Conservation (phyloP, 2,113 vertebrate genomes). For the Probosciger aterrimus region DNA sequence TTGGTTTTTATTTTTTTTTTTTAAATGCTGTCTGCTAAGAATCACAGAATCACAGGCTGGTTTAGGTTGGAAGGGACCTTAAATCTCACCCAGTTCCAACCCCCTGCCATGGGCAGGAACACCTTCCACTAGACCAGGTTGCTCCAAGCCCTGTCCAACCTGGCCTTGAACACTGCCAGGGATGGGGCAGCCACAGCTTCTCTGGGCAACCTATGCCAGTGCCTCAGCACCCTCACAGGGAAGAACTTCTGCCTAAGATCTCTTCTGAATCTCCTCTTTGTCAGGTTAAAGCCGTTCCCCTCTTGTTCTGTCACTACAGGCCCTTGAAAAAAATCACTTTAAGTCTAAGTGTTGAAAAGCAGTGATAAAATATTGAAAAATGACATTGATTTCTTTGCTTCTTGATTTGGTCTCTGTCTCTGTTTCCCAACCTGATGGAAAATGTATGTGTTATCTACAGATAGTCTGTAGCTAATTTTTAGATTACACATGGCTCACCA, state of each 20-base stretch:
- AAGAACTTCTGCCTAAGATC: background rate
- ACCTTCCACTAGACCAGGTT: background rate
- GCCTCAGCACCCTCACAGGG: background rate
- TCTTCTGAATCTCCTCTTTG: background rate
- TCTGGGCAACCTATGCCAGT: background rate
- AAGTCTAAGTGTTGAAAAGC: background rate
- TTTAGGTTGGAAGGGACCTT: background rate
- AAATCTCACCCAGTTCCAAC: background rate
- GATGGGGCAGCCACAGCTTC: background rate
- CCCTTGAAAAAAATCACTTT: background rate
- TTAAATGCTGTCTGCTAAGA: background rate
- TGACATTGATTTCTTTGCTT: background rate
- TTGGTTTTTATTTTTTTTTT: background rate
- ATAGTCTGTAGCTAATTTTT: background rate
- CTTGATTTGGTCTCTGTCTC: background rate
- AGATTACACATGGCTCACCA: background rate
- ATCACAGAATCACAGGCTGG: background rate
- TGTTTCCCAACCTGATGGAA: background rate
- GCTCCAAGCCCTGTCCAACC: background rate
- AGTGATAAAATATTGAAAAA: background rate
- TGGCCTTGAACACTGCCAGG: background rate
- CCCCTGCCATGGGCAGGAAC: background rate
- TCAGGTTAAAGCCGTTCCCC: background rate
- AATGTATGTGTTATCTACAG: background rate
- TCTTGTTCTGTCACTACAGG: background rate